phyloP scores from a whole-genome alignment of 2,113 vertebrate genomes.

The Dicerorhinus sumatrensis region DNA sequence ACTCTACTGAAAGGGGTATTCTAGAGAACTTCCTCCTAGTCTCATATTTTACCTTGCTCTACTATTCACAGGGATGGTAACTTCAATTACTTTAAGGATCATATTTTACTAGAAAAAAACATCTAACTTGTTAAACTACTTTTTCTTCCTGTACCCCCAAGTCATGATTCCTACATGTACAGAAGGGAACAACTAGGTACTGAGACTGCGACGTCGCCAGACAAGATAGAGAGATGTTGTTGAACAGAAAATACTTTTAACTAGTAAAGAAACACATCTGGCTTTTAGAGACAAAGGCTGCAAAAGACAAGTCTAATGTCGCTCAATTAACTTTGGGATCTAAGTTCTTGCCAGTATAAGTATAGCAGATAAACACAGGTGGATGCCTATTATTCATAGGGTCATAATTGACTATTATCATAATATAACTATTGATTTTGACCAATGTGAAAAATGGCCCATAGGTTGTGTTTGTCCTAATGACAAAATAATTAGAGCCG shows the following conservation, averaged over 20 bases:
- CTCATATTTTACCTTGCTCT: neutral
- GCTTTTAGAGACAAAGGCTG: neutral
- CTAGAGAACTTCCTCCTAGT: neutral
- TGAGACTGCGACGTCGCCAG: neutral
- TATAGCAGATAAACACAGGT: neutral
- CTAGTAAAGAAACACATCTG: neutral
- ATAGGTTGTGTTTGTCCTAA: neutral
- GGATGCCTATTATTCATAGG: neutral
- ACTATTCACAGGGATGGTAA: neutral
- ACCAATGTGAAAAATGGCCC: neutral
- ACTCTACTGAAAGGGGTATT: neutral
- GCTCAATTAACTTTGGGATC: neutral
- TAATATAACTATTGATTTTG: slow-evolving; percentile 29
- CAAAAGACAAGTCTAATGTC: neutral
- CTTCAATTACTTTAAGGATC: neutral
- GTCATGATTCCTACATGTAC: neutral
- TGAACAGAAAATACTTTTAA: neutral
- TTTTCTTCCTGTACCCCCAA: neutral
- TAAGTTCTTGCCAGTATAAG: neutral
- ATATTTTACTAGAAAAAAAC: neutral
- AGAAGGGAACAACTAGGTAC: neutral
- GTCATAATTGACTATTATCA: neutral
- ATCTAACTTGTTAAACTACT: neutral
- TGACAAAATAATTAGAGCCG: neutral
- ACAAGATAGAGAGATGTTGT: neutral